Evolutionary conservation across 2,888 invertebrate genomes (phyloP).

Genomic region (Callyntrura sp.): DNA sequence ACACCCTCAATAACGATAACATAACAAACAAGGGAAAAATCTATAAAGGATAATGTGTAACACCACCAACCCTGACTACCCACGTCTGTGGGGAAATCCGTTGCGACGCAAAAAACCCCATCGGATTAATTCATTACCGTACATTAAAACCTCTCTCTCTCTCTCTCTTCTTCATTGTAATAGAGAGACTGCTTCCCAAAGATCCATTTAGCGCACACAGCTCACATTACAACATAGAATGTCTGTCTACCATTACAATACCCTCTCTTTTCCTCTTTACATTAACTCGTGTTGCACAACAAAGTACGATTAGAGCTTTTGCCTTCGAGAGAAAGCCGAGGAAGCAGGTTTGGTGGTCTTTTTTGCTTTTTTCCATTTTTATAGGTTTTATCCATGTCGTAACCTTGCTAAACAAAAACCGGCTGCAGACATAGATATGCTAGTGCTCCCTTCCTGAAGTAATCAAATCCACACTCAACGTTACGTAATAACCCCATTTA

Average conservation of each 20-base stretch:
- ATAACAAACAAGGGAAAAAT: constrained; percentile 28
- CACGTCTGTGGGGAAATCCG: constrained; percentile 70
- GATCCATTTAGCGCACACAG: constrained; percentile 75
- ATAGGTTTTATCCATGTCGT: too few relatives aligned
- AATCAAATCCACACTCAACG: background rate
- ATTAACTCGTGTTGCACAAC: constrained; percentile 5
- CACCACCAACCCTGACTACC: background rate
- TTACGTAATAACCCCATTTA: constrained; percentile 23
- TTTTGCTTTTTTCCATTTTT: too few relatives aligned
- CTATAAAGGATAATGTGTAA: constrained; percentile 57
- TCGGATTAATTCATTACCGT: constrained; percentile 79
- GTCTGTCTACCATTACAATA: constrained; percentile 54
- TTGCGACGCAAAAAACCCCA: constrained; percentile 77
- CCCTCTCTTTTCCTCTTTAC: constrained; percentile 55
- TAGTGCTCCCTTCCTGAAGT: background rate
- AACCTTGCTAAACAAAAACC: background rate
- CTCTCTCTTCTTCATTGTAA: too few relatives aligned
- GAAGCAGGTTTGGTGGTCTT: background rate
- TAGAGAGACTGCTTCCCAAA: constrained; percentile 70
- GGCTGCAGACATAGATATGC: background rate
- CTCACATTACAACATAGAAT: constrained; percentile 67
- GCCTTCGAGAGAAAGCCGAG: too few relatives aligned
- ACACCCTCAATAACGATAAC: background rate
- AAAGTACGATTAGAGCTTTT: constrained; percentile 13
- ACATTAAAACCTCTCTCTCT: constrained; percentile 61